Conservation (phyloP, 2,888 invertebrate genomes). For the Rotaria socialis region DNA sequence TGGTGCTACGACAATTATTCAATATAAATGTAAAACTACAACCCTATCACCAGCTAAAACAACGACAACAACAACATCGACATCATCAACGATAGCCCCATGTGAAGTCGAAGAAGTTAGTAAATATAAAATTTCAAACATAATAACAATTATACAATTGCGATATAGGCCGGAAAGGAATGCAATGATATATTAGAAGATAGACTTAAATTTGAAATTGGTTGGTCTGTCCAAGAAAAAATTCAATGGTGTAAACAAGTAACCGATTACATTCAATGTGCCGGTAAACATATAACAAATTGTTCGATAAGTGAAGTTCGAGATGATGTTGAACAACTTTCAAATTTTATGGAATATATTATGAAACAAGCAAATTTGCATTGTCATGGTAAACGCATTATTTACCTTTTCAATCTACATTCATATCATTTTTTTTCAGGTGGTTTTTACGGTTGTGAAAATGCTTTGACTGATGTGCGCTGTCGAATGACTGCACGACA, state of each 20-base stretch:
- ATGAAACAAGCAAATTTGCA: slow-evolving; percentile 44
- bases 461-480: slow-evolving; percentile 41
- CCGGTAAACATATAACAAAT: slow-evolving; percentile 43
- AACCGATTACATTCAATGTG: slow-evolving; percentile 44
- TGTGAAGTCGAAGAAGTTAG: slow-evolving; percentile 44
- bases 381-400: slow-evolving; percentile 29
- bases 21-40: slow-evolving; percentile 45
- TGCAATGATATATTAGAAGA: slow-evolving; percentile 46
- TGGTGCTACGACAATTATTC: slow-evolving; percentile 42
- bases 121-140: not conserved
- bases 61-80: slow-evolving; percentile 40
- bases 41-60: slow-evolving; percentile 34
- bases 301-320: slow-evolving; percentile 41
- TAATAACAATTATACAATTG: not conserved
- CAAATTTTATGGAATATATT: slow-evolving; percentile 45
- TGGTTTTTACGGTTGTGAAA: slow-evolving; percentile 45
- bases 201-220: slow-evolving; percentile 36
- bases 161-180: slow-evolving; percentile 40
- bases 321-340: slow-evolving; percentile 44
- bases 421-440: not conserved
- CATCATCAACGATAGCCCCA: slow-evolving; percentile 39
- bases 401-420: no score
- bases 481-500: slow-evolving; percentile 28
- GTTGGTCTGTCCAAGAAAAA: slow-evolving; percentile 46
- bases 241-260: slow-evolving; percentile 43